Evolutionary conservation across 2,113 vertebrate species (phyloP).

Genomic region (Tetraodon nigroviridis): DNA sequence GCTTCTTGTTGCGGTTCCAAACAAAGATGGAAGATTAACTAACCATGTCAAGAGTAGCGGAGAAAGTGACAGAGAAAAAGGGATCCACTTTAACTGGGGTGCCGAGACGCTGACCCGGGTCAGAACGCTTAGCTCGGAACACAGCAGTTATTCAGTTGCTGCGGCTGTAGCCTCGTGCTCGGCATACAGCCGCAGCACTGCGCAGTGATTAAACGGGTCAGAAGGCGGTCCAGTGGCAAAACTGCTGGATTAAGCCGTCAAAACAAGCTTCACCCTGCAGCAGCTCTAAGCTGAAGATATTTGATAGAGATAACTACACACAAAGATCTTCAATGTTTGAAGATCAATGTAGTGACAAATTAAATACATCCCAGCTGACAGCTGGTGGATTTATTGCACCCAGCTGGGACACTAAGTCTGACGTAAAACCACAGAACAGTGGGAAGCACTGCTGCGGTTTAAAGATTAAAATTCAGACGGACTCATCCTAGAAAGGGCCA

Average conservation of each 20-base stretch:
- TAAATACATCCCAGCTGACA: constrained; percentile 5
- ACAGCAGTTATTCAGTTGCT: background rate
- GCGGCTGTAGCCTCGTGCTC: background rate
- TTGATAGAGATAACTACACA: background rate
- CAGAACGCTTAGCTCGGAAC: background rate
- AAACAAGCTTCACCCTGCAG: background rate
- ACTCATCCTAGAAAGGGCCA: background rate
- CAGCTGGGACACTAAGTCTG: constrained; percentile 27
- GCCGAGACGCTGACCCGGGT: constrained; percentile 25
- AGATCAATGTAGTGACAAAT: background rate
- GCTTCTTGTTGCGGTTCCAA: constrained; percentile 12
- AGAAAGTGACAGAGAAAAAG: constrained; percentile 15
- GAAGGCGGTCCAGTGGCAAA: constrained; percentile 5
- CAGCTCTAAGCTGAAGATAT: background rate
- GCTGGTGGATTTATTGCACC: constrained; percentile 18
- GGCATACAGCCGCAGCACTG: constrained; percentile 14
- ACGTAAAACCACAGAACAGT: constrained; percentile 11
- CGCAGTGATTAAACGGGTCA: constrained; percentile 11
- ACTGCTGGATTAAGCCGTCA: background rate
- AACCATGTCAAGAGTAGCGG: constrained; percentile 27
- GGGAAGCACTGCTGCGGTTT: background rate
- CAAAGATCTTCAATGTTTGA: background rate
- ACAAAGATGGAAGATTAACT: constrained; percentile 40
- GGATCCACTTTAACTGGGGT: constrained; percentile 34
- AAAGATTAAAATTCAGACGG: background rate